Base-by-base conservation (phyloP, 2,888 invertebrate genomes). In the Pollenia angustigena region DNA sequence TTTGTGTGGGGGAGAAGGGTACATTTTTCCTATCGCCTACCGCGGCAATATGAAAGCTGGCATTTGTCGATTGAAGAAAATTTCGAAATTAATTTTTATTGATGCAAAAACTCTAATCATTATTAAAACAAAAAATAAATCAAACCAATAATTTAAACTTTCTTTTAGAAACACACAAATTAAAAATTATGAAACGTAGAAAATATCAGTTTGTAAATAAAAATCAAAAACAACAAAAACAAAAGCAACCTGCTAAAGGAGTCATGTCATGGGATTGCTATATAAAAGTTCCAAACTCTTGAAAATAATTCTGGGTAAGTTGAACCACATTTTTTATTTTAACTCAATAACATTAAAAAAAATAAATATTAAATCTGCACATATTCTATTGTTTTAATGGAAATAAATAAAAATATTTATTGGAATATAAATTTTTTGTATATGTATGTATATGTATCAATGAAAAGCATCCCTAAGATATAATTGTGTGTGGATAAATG, bases 221-320 rank as follows among this genome's bases (percentile, higher is more conserved):
- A 84, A 81, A 81, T 11, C 68, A 82, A 89, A 89, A 89, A 91
- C 89, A 89, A 92, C 89, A 89, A 91, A 89, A 88, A 89, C 80
- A 88, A 91, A 89, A 89, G 88, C 90, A 88, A 88, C 89, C 89
- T 89, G 90, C 90, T 90, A 89, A 90, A 90, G 92, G 91, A 92
- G 92, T 91, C 92, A 92, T 92, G 92, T 93, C 92, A 92, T 92
- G 92, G 92, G 92, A 92, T 92, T 93, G 93, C 91, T 93, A 93
- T 92, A 92, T 92, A 92, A 93, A 92, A 89, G 93, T 92, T 92
- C 93, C 93, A 93, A 92, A 91, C 92, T 92, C 93, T 93, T 92
- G 93, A 92, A 92, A 90, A 90, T 90, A 93, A 92, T 93, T 92
- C 92, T 92, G 92, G 92, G 92, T 92, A 89, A 91, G 92, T 92